Conservation (phyloP, 2,113 vertebrate genomes). For the Neogale vison region DNA sequence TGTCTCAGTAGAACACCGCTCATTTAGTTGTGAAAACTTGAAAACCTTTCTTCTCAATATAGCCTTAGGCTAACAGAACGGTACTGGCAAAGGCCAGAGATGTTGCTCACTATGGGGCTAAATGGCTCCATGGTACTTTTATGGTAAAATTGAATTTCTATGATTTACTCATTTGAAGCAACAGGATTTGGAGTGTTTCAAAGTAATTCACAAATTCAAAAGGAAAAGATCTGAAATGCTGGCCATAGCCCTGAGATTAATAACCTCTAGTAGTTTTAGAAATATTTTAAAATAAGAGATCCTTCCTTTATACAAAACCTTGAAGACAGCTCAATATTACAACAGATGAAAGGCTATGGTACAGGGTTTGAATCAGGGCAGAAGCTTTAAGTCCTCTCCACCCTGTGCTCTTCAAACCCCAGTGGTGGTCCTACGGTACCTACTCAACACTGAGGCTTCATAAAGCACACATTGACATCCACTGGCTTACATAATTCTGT, state of each 20-base stretch:
- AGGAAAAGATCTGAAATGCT: slow-evolving; percentile 33
- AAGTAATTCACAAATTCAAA: slow-evolving; percentile 26
- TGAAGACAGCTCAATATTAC: neutral
- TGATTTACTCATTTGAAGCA: slow-evolving; percentile 40
- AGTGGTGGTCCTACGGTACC: no score
- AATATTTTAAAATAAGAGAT: neutral
- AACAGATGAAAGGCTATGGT: neutral
- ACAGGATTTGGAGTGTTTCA: neutral
- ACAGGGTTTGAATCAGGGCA: neutral
- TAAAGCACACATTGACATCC: neutral
- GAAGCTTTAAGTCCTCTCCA: neutral
- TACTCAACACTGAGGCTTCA: neutral
- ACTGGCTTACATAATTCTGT: neutral
- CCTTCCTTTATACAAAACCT: neutral
- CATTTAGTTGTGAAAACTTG: neutral
- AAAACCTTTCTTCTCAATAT: neutral
- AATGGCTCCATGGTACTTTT: neutral
- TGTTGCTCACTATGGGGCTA: neutral
- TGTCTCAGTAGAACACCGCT: neutral
- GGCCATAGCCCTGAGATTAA: neutral
- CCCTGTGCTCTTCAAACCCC: neutral
- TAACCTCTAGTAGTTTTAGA: neutral
- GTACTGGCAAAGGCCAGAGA: neutral
- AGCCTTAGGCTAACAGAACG: neutral
- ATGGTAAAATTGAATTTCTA: neutral